These are phyloP conservation scores for Thunnus thynnus DNA, from an alignment of 2,113 vertebrate genomes.

Conservation along the genomic window DNA sequence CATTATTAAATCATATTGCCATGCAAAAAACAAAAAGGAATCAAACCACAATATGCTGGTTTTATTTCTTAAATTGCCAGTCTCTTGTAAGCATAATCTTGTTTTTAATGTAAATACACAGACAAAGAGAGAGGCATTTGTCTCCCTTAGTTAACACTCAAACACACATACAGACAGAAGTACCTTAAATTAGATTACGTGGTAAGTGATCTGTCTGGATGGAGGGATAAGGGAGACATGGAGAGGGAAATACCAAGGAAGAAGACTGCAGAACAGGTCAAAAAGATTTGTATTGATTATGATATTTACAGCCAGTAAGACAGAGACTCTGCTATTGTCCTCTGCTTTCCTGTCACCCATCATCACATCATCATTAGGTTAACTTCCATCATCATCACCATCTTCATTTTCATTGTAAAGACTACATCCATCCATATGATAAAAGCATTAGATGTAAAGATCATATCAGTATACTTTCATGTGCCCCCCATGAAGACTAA, in stretches of 20 bases:
- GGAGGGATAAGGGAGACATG: not conserved
- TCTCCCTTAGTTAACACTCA: not conserved
- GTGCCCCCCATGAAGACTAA: not conserved
- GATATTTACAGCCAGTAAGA: not conserved
- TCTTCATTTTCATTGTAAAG: not conserved
- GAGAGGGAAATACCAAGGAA: conserved; percentile 7
- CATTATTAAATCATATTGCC: too few species aligned
- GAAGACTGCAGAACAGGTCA: not conserved
- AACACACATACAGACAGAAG: conserved; percentile 5
- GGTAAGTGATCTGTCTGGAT: conserved; percentile 31
- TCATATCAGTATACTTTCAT: not conserved
- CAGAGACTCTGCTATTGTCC: not conserved
- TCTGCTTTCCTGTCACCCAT: conserved; percentile 21
- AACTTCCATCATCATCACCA: not conserved
- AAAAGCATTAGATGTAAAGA: conserved; percentile 9
- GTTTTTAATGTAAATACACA: too few species aligned
- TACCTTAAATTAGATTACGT: conserved; percentile 32
- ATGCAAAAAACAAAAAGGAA: too few species aligned
- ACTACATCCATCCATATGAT: not conserved
- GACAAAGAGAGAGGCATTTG: too few species aligned
- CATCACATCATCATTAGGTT: conserved; percentile 13
- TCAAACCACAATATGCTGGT: too few species aligned
- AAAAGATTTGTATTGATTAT: conserved; percentile 69
- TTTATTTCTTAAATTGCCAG: too few species aligned
- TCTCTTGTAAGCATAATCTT: too few species aligned